These are phyloP conservation scores for Pocillopora meandrina DNA, from an alignment of 92 coral and sea anemone genomes.

Conservation along the genomic window DNA sequence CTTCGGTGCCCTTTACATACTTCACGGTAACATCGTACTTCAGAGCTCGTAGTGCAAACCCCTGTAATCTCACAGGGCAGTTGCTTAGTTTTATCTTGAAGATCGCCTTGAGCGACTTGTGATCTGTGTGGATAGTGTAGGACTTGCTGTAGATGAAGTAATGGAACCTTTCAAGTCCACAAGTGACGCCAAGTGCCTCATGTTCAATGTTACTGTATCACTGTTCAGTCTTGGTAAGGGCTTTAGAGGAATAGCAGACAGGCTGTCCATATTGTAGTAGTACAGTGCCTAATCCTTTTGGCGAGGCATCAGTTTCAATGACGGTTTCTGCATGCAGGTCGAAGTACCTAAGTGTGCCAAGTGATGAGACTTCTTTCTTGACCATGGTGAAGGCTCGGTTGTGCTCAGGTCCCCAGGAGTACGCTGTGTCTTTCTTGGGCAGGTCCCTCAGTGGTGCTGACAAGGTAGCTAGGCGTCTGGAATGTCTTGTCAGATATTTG, in stretches of 20 bases:
- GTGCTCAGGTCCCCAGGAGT: constrained; percentile 56
- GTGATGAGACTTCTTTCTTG: constrained; percentile 40
- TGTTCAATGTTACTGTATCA: constrained; percentile 64
- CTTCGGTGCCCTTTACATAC: constrained; percentile 64
- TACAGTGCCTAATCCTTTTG: no score
- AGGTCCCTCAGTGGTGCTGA: constrained; percentile 41
- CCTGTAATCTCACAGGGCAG: not conserved
- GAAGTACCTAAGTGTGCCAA: constrained; percentile 33
- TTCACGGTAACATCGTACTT: constrained; percentile 38
- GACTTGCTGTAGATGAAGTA: constrained; percentile 49
- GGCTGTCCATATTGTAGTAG: no score
- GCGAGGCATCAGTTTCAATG: no score
- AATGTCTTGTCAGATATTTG: constrained; percentile 55
- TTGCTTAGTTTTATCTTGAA: no score
- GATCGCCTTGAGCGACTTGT: no score
- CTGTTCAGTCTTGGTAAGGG: constrained; percentile 39
- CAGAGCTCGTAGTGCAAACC: constrained; percentile 26
- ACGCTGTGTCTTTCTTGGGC: constrained; percentile 45
- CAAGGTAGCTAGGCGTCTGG: constrained; percentile 35
- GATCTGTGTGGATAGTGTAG: constrained; percentile 58
- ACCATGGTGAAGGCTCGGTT: constrained; percentile 39
- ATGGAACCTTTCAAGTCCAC: constrained; percentile 58
- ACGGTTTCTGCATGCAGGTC: no score
- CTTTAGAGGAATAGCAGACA: no score
- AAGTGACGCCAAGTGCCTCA: constrained; percentile 58